Evolutionary conservation across 2,113 vertebrate species (phyloP).

Genomic region (Leptobrachium ailaonicum): DNA sequence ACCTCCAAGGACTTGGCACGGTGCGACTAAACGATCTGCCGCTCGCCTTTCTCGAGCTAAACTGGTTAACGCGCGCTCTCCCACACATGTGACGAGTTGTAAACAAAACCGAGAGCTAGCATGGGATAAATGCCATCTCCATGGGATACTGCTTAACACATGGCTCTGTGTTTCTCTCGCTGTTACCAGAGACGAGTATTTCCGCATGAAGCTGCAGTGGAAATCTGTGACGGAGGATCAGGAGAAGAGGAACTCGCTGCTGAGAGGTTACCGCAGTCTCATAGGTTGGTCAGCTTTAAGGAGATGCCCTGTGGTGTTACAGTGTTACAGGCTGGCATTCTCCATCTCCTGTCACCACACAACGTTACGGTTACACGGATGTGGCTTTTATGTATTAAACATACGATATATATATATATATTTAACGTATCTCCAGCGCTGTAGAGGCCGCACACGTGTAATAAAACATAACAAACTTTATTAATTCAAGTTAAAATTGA

Average conservation of each 20-base stretch:
- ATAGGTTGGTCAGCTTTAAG: constrained; percentile 68
- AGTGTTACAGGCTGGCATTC: no score
- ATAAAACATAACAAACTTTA: no score
- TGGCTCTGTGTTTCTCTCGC: constrained; percentile 1
- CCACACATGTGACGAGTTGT: constrained; percentile 20
- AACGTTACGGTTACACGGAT: no score
- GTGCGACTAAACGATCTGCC: not conserved
- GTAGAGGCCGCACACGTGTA: no score
- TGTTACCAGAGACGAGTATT: constrained; percentile 80
- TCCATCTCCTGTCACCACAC: no score
- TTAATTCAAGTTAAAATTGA: no score
- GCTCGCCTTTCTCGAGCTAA: not conserved
- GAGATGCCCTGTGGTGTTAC: no score
- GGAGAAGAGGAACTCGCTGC: constrained; percentile 85
- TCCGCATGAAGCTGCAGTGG: constrained; percentile 94
- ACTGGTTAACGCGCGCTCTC: constrained; percentile 18
- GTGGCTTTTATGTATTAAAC: no score
- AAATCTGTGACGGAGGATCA: constrained; percentile 87
- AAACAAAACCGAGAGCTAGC: constrained; percentile 13
- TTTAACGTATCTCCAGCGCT: no score
- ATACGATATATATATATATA: no score
- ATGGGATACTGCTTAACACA: constrained; percentile 28
- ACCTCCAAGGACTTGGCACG: not conserved
- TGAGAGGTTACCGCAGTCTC: constrained; percentile 84
- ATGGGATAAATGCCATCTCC: constrained; percentile 32